Conservation (phyloP, 2,888 invertebrate genomes). For the Bunonema sp. region DNA sequence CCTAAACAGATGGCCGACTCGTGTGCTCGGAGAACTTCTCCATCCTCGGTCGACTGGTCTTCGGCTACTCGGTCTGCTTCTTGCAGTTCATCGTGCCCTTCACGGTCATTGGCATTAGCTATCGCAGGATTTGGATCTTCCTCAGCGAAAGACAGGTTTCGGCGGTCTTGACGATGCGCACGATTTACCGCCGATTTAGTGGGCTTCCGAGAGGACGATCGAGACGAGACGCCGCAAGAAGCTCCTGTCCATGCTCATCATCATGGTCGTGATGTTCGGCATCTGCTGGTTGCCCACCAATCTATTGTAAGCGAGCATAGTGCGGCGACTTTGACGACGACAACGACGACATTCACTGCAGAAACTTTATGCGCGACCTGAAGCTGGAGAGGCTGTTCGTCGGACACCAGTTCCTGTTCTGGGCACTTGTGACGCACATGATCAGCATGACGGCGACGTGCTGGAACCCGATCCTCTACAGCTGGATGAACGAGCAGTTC, state of each 20-base stretch:
- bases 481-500: conserved; percentile 66
- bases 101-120: conserved; percentile 78
- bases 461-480: conserved; percentile 83
- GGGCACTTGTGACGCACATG: conserved; percentile 74
- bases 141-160: conserved; percentile 10
- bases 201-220: too few species aligned
- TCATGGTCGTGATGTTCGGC: conserved; percentile 87
- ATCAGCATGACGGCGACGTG: conserved; percentile 53
- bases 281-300: conserved; percentile 74
- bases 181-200: neutral
- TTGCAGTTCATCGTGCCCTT: conserved; percentile 76
- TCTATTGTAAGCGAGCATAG: conserved; percentile 68
- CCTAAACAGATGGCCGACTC: neutral
- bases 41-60: neutral
- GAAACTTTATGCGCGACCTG: conserved; percentile 32
- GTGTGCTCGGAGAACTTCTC: neutral
- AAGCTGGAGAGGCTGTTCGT: conserved; percentile 43
- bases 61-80: neutral
- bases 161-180: neutral
- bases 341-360: too few species aligned
- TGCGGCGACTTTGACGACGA: conserved; percentile 42
- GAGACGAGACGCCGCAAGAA: conserved; percentile 49
- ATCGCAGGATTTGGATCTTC: conserved; percentile 66
- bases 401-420: conserved; percentile 69
- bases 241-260: conserved; percentile 88